These are phyloP conservation scores for Sinocyclocheilus rhinocerous DNA, from an alignment of 2,113 vertebrate species.

Conservation along the genomic window DNA sequence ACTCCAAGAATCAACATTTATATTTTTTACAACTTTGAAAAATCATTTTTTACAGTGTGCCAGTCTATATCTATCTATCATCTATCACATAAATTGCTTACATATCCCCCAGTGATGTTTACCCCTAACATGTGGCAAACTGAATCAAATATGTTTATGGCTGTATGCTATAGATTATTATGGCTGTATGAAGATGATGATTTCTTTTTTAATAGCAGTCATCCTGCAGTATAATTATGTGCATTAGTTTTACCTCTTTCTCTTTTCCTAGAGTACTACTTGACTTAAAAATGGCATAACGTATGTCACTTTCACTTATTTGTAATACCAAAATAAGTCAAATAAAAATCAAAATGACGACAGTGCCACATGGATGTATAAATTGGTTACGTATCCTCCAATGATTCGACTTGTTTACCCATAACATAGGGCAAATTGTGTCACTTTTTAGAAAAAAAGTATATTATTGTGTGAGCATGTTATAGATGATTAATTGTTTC, in stretches of 20 bases:
- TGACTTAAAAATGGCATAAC: neutral
- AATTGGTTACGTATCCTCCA: no score
- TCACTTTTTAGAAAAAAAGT: no score
- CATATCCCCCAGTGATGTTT: neutral
- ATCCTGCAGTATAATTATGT: neutral
- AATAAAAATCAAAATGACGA: neutral
- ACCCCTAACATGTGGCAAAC: neutral
- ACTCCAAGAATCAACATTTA: no score
- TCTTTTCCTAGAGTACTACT: neutral
- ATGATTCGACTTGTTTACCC: no score
- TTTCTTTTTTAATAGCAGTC: neutral
- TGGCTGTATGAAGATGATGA: no score
- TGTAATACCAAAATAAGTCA: neutral
- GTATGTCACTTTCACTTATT: neutral
- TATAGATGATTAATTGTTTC: no score
- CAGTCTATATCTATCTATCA: neutral
- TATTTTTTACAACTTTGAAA: no score
- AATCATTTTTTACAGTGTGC: neutral
- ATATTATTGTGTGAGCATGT: no score
- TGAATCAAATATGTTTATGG: neutral
- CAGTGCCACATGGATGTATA: neutral
- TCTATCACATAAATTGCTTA: neutral
- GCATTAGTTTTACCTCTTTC: neutral
- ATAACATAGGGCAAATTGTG: no score
- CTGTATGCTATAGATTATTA: neutral